Evolutionary conservation across 2,888 invertebrate genomes (phyloP), one percentile per base, ranked within the genome.

Genomic region (Ypsolopha scabrella): DNA sequence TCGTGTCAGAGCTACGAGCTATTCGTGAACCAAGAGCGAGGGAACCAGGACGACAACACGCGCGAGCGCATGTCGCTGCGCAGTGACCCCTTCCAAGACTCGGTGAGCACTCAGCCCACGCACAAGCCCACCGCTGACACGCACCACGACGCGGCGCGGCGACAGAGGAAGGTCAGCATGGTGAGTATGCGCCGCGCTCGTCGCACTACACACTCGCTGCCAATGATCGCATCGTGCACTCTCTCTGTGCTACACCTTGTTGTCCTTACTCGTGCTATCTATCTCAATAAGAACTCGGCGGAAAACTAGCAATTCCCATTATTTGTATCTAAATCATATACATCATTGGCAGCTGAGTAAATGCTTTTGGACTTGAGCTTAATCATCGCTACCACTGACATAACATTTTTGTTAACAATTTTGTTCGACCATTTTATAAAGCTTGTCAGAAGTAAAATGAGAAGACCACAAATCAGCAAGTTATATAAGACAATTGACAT

Each of bases 1-100:
- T 97, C 97, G 56, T 95, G 94, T 78, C 94, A 94, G 75, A 96
- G 96, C 80, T 96, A 96, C 88, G 96, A 97, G 85, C 88, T 94
- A 63, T 96, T 95, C 85, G 94, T 95, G 61, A 94, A 93, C 68
- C 95, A 95, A 76, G 95, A 94, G 70, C 94, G 94, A 67, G 94
- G 94, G 67, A 93, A 93, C 80, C 92, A 92, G 71, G 95, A 95
- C 78, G 95, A 95, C 90, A 94, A 94, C 89, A 93, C 93, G 68
- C 93, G 94, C 80, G 94, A 95, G 80, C 93, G 94, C 81, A 96
- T 96, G 91, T 95, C 95, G 86, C 93, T 96, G 67, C 91, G 95
- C 72, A 94, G 94, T 78, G 93, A 93, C 87, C 93, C 93, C 88
- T 91, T 94, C 88, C 81, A 94, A 93, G 90, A 87, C 75, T 95